These are phyloP conservation scores for Epicauta chinensis DNA, from an alignment of 1,140 invertebrate species.

Conservation along the genomic window DNA sequence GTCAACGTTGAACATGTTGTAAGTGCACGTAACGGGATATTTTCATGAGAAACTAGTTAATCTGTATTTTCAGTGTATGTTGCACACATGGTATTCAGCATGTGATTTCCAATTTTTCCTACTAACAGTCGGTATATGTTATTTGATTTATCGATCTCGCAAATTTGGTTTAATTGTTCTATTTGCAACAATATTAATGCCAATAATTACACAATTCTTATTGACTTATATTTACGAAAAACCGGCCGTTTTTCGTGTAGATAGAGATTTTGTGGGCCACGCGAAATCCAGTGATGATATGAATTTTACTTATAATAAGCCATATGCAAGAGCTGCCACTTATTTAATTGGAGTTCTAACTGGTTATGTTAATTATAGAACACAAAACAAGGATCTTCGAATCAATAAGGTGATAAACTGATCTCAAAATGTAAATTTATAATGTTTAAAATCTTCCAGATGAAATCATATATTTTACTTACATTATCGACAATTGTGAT, in stretches of 20 bases:
- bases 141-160: conserved; percentile 44
- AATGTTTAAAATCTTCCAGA: too few species aligned
- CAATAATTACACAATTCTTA: conserved; percentile 41
- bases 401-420: too few species aligned
- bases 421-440: too few species aligned
- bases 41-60: conserved; percentile 23
- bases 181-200: conserved; percentile 28
- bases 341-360: conserved; percentile 50
- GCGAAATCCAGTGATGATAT: conserved; percentile 45
- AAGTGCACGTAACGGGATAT: neutral
- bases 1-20: conserved; percentile 42
- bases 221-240: conserved; percentile 45
- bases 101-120: conserved; percentile 72
- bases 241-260: conserved; percentile 46
- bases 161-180: conserved; percentile 29
- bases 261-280: conserved; percentile 46
- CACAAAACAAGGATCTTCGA: conserved; percentile 31
- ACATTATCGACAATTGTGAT: conserved; percentile 41
- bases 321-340: conserved; percentile 47
- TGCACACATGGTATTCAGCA: conserved; percentile 68
- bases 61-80: conserved; percentile 66
- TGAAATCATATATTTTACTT: conserved; percentile 31
- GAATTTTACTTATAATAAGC: conserved; percentile 47
- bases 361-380: conserved; percentile 44
- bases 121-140: conserved; percentile 52